Base-by-base conservation (phyloP, 1,140 invertebrate species). In the Helicoverpa zea region DNA sequence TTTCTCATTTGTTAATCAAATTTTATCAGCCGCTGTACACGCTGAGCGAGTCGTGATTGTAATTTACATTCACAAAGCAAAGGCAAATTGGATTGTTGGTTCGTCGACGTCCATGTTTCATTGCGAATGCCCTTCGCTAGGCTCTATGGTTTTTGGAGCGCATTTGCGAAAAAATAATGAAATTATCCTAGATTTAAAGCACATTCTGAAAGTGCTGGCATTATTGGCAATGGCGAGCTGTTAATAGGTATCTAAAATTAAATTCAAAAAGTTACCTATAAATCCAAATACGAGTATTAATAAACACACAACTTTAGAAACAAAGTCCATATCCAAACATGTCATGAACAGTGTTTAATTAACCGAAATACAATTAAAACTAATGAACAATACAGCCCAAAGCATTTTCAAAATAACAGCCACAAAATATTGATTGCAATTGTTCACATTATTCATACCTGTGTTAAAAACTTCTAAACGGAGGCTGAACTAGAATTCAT, bases 51-150 rank as follows among this genome's bases (percentile, higher is more conserved):
- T 86, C 79, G 77, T 78, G 85, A 89, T 86, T 88, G 86, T 91
- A 89, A 91, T 90, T 90, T 90, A 88, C 88, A 90, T 89, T 84
- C 90, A 90, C 90, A 91, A 91, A 90, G 90, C 89, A 82, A 83
- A 86, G 73, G 85, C 85, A 90, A 90, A 91, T 91, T 91, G 89
- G 85, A 91, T 90, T 86, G 83, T 87, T 80, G 84, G 76, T 63
- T 74, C 49, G 73, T 74, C 75, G 77, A 13, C 23, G 66, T 52
- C 49, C 66, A 29, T 12, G 49, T 49, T 70, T 52, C 75, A 35
- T 23, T 47, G 72, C 35, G 30, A 59, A 49, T 77, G 70, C 59
- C 58, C 63, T 73, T 64, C 54, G 63, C 79, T 68, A 58, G n/a
- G 68, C 51, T 47, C n/a, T n/a, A 43, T 16, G 18, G 35, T 18